Base-by-base conservation (phyloP, 37 sponge, comb jelly and placozoan species). In the Cliona cf. orientalis region DNA sequence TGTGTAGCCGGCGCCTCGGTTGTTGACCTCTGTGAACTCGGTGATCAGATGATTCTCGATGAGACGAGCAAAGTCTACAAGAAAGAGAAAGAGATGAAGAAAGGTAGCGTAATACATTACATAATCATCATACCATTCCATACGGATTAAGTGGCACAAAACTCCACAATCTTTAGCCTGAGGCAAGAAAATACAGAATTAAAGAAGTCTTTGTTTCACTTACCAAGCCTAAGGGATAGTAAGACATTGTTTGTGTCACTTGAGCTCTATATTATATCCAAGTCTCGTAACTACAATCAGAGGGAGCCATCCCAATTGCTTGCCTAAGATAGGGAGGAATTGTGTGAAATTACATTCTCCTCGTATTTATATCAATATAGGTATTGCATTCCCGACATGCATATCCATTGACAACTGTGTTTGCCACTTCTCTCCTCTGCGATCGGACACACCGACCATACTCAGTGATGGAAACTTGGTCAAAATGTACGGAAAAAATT, bases 1-100 rank as follows among this genome's bases (percentile, higher is more conserved):
- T 73, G 83, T 33, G 76, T 91, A 19, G 87, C 57, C 0, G 97
- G 97, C 5, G 91, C 92, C 0, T 46, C 46, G 22, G 86, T 93
- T 3, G 66, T 91, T 14, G 91, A 91, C 29, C 74, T 98, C 46
- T 98, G 95, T 71, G 73, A 85, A 40, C 49, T 85, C 38, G 98
- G 99, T 39, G 99, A 99, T 63, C 45, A 71, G 42, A 38, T 99
- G 56, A 96, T 99, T 25, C 32, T 90, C 62, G 97, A 96, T 29
- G 99, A 99, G 71, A 94, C 97, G 5, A 72, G 75, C 17, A 91
- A 92, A 63, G 95, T 96, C 5, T 99, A 85, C 86, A 96, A 96
- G 86, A 96, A 94, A 57, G 97, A 99, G 49, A 99, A 99, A 71
- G 87, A 94, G 12, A 86, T 99, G 87, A 99, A 99, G 93, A 99